Conservation (phyloP, 23 tunicate genomes). For the Halocynthia aurantium region DNA sequence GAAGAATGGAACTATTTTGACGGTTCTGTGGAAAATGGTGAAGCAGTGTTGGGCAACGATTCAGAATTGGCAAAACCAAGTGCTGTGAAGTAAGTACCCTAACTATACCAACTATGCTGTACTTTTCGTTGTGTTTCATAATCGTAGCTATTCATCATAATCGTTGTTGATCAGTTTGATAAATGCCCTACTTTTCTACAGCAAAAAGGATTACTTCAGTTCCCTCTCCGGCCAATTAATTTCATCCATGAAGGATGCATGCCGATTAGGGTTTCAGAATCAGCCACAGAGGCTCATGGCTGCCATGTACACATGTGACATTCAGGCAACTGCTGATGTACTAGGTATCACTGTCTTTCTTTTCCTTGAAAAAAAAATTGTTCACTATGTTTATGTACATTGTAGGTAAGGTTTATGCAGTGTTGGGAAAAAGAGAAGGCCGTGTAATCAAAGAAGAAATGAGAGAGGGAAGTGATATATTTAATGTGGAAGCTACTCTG, state of each 20-base stretch:
- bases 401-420: constrained; percentile 91
- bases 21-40: background rate
- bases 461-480: constrained; percentile 87
- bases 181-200: too few species aligned
- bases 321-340: constrained; percentile 95
- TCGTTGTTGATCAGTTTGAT: too few species aligned
- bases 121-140: too few species aligned
- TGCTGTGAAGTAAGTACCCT: too few species aligned
- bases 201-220: background rate
- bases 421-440: constrained; percentile 83
- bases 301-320: constrained; percentile 93
- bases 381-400: background rate
- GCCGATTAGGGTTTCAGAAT: constrained; percentile 64
- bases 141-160: too few species aligned
- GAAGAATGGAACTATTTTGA: constrained; percentile 49
- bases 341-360: constrained; percentile 37
- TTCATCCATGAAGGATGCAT: constrained; percentile 79
- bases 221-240: constrained; percentile 85
- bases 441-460: constrained; percentile 83
- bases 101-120: too few species aligned
- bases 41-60: background rate
- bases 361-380: too few species aligned
- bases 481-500: constrained; percentile 63
- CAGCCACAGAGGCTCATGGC: constrained; percentile 92
- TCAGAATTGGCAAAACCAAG: background rate